Percentiles rank a stretch among this genome's conserved stretches.
Conservation (phyloP, 2,888 invertebrate species). For the Panorpa germanica region DNA sequence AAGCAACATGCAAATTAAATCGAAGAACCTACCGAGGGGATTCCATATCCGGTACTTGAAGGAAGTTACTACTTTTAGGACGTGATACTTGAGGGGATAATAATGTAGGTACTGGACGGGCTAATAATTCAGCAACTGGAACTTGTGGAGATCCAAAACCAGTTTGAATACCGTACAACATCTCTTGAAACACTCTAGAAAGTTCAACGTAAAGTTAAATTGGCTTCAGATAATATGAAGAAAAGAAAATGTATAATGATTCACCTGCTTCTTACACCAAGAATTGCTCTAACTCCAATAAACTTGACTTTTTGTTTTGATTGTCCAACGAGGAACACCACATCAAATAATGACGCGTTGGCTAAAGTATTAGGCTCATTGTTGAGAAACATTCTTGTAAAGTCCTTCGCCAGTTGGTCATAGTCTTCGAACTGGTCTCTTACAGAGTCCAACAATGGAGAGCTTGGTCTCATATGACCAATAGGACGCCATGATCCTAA, state of each 20-base stretch:
- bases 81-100: constrained; percentile 72
- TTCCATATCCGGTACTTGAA: constrained; percentile 81
- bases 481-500: constrained; percentile 87
- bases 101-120: constrained; percentile 70
- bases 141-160: constrained; percentile 88
- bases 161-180: constrained; percentile 86
- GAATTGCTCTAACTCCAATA: constrained; percentile 77
- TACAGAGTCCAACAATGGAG: constrained; percentile 79
- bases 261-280: constrained; percentile 78
- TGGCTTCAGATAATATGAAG: constrained; percentile 4
- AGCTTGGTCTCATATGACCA: constrained; percentile 84
- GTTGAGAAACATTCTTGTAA: constrained; percentile 75
- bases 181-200: constrained; percentile 86
- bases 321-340: constrained; percentile 78
- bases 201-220: too few relatives aligned
- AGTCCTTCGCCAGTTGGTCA: constrained; percentile 84
- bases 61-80: constrained; percentile 78
- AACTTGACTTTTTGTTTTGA: constrained; percentile 82
- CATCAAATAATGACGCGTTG: constrained; percentile 75
- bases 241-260: constrained; percentile 18
- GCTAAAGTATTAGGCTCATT: constrained; percentile 56
- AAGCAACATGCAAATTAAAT: not conserved
- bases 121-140: constrained; percentile 72
- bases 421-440: constrained; percentile 88
- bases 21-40: constrained; percentile 30